A percentile compares a stretch with the other conserved stretches of the same genome.
Evolutionary conservation across 1,140 invertebrate genomes (phyloP).

Genomic region (Ladona fulva): DNA sequence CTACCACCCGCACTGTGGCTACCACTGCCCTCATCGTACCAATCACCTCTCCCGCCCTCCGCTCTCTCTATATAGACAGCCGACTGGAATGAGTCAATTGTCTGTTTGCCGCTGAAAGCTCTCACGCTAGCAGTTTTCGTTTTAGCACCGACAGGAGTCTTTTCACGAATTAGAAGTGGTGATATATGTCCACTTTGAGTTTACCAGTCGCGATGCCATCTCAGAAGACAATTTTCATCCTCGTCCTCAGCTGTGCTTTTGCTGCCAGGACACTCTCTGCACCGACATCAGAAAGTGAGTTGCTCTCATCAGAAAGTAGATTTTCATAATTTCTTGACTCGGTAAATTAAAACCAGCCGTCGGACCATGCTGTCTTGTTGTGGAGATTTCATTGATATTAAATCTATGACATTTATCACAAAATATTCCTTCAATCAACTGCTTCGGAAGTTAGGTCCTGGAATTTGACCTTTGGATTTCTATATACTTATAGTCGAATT

Average conservation of each 20-base stretch:
- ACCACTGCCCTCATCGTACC: background rate
- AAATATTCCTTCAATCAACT: too few relatives aligned
- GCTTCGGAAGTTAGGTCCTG: too few relatives aligned
- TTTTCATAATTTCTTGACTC: too few relatives aligned
- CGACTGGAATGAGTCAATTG: background rate
- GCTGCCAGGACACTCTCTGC: background rate
- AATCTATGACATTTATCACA: too few relatives aligned
- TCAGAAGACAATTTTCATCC: background rate
- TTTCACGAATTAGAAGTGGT: background rate
- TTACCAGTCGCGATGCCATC: background rate
- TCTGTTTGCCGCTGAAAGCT: background rate
- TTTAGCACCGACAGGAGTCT: too few relatives aligned
- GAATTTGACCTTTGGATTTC: too few relatives aligned
- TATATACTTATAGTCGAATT: too few relatives aligned
- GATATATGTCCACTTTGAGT: background rate
- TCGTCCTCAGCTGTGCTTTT: background rate
- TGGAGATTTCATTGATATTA: too few relatives aligned
- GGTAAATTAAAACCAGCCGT: too few relatives aligned
- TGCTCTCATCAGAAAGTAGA: too few relatives aligned
- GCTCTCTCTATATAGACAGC: background rate
- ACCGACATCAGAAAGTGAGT: too few relatives aligned
- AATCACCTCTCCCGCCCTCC: background rate
- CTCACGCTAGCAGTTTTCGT: background rate
- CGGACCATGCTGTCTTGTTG: too few relatives aligned
- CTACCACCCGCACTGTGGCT: background rate